phyloP scores from a whole-genome alignment of 1,140 invertebrate genomes.

The Papilio polytes region DNA sequence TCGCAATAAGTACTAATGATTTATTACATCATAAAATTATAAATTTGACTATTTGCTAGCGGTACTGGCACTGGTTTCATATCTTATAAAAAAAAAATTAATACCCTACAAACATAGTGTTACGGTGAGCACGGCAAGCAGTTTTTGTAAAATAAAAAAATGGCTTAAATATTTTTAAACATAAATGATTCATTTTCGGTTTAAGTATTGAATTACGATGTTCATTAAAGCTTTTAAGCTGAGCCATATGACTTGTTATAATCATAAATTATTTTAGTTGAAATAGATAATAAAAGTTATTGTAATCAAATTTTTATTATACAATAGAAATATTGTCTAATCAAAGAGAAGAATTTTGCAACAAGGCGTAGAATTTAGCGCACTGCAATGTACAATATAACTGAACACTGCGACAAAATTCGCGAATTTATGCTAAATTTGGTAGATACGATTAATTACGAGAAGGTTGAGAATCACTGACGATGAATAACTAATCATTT shows the following conservation, averaged over 20 bases:
- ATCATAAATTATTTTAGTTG: not conserved
- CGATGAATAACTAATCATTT: constrained; percentile 63
- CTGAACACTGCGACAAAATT: not conserved
- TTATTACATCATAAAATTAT: too few relatives aligned
- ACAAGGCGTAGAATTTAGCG: not conserved
- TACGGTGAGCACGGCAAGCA: too few relatives aligned
- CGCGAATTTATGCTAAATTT: constrained; percentile 26
- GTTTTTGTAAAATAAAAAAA: too few relatives aligned
- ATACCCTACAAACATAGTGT: too few relatives aligned
- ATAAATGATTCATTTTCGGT: too few relatives aligned
- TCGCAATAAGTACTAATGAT: too few relatives aligned
- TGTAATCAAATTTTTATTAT: not conserved
- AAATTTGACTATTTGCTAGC: too few relatives aligned
- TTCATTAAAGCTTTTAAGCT: not conserved
- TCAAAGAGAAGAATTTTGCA: constrained; percentile 12
- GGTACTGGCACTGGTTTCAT: too few relatives aligned
- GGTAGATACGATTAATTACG: constrained; percentile 41
- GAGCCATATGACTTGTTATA: not conserved
- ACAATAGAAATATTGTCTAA: not conserved
- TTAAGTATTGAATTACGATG: too few relatives aligned
- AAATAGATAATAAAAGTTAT: not conserved
- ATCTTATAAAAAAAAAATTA: too few relatives aligned
- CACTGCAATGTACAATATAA: not conserved
- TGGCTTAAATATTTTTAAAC: too few relatives aligned
- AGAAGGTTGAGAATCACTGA: constrained; percentile 70